Evolutionary conservation across 2,797 vertebrate species (phyloP), one percentile per base, ranked within the genome.

Genomic region (Amblyopsis hoosieri): DNA sequence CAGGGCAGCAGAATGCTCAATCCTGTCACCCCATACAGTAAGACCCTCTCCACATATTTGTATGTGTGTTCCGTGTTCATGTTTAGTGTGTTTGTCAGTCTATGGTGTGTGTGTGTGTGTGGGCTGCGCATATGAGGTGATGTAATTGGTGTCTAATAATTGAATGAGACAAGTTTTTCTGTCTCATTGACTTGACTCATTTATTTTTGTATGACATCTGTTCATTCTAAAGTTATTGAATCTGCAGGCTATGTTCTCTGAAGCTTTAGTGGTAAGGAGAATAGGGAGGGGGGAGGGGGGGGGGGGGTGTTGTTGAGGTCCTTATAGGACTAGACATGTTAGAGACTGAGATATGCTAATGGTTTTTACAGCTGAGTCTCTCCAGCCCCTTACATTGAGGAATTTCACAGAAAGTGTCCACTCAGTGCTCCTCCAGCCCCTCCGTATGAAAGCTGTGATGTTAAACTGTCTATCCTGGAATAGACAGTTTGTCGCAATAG

Each of bases 1-100:
- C 80, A 85, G 84, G 78, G 70, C 84, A 83, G 85, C 90, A 91
- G 89, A 90, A 91, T 91, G 90, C 89, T 90, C 87, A 90, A 89
- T 90, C 85, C 89, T 85, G 84, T 87, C 81, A 81, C 84, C 85
- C 85, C 86, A 75, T 90, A 91, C 87, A 90, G 90, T 91, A 79
- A 85, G 90, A 87, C 33, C 37, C 10, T 37, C 45, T 1, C 12
- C 49, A 48, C 31, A 2, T 62, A 4, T 37, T 11, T 49, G 13
- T 14, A 4, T 57, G 56, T 53, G 19, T 11, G 19, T 10, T 23
- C 2, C 50, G 50, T 51, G 50, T 19, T 2, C 15, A 19, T 23
- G 7, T 23, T 8, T 37, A 37, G 0, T 37, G 33, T 37, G 7
- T 51, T 4, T 51, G 7, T 8, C 33, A 37, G 33, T 37, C 19